A percentile compares a stretch with the other conserved stretches of the same genome.
phyloP scores from a whole-genome alignment of 2,113 vertebrate genomes.

The Uria lomvia region DNA sequence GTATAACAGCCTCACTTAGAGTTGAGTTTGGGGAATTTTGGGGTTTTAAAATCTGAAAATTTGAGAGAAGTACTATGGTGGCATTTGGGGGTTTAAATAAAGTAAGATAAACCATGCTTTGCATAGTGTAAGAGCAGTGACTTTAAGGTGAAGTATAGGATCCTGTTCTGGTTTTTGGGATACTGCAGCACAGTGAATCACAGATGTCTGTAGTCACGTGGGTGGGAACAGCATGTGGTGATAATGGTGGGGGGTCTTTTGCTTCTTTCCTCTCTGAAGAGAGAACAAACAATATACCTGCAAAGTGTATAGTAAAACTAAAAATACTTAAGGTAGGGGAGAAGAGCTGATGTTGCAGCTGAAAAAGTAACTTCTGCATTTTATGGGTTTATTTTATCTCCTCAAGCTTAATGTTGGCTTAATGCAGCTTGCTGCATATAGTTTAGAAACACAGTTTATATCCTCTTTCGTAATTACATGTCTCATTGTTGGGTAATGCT shows the following conservation, averaged over 20 bases:
- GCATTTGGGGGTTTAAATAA: not conserved
- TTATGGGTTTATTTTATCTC: not conserved
- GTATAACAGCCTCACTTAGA: not conserved
- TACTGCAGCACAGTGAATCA: fast-evolving
- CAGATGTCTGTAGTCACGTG: not conserved
- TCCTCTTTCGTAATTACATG: conserved; percentile 20
- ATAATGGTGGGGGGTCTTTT: too few relatives aligned
- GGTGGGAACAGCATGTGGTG: not conserved
- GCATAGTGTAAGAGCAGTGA: not conserved
- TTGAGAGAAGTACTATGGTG: not conserved
- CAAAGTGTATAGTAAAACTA: fast-evolving
- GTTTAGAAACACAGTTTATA: not conserved
- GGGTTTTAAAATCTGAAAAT: not conserved
- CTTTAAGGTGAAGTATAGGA: not conserved
- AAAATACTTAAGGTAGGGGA: not conserved
- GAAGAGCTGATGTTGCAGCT: not conserved
- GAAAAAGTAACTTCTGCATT: not conserved
- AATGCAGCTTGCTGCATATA: not conserved
- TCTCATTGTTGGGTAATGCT: not conserved
- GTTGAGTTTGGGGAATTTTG: not conserved
- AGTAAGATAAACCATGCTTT: not conserved
- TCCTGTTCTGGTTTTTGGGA: not conserved
- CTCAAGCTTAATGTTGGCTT: not conserved
- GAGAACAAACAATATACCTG: not conserved
- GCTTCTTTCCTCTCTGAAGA: not conserved